Evolutionary conservation across 1,140 invertebrate genomes (phyloP), one percentile per base, ranked within the genome.

Genomic region (Patella vulgata): DNA sequence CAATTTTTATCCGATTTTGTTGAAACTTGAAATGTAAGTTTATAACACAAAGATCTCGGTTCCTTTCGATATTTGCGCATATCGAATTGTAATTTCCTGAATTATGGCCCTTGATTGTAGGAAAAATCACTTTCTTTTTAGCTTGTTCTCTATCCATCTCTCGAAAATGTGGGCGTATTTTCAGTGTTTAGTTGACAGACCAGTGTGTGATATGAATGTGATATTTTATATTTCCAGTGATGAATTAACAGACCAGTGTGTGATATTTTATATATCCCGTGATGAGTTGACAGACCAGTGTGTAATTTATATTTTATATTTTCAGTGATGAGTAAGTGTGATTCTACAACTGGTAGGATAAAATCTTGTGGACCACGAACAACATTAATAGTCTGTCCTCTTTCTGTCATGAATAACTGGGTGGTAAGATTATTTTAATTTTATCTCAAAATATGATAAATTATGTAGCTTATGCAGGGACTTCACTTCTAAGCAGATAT

Each of bases 361-460:
- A 17, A 33, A 19, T 59, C 56, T 4, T 50, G n/a, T 39, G 68
- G 68, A 43, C 57, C 72, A 2, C 53, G 75, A 43, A 89, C 90
- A 39, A 96, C 93, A 3, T 83, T 97, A n/a, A 90, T 97, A 1
- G 88, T 97, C 6, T 96, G 93, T 77, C 94, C 94, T 1, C 91
- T 94, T 8, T 85, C 84, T 19, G 70, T 87, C 17, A 72, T 88
- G 17, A 79, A 80, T 65, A 95, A 97, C 78, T 97, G 95, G 95
- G 88, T 91, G 65, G 85, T 73, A 81, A 5, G 88, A 85, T 1
- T 89, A 89, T 69, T 87, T 90, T 39, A 85, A 85, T 48, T 80
- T 85, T 21, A 85, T 89, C 61, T 67, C 86, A 0, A 74, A 94
- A 2, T 84, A 85, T 11, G 87, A 91, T 6, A 79, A 86, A 59